Conservation (phyloP, 2,797 vertebrate genomes). For the Eleutherodactylus coqui region DNA sequence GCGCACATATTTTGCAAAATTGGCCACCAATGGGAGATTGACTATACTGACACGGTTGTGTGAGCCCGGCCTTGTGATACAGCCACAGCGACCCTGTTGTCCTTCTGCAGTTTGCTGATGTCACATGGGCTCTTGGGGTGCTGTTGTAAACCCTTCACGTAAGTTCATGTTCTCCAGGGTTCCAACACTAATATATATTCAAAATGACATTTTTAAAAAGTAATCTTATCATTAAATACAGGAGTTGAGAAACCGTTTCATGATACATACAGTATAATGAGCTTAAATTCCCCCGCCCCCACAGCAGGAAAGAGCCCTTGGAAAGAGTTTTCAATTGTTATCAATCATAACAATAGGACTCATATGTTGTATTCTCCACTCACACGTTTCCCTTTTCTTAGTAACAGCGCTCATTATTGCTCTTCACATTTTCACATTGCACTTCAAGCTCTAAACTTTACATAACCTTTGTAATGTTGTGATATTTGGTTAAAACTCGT, state of each 20-base stretch:
- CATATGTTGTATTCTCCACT: background rate
- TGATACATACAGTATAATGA: background rate
- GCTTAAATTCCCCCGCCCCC: background rate
- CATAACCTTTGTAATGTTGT: constrained; percentile 5
- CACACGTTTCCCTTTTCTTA: background rate
- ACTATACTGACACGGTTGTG: no score
- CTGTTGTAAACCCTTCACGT: no score
- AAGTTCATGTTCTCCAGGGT: no score
- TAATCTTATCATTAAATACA: background rate
- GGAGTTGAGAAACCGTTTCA: background rate
- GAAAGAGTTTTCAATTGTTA: background rate
- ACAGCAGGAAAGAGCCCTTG: background rate
- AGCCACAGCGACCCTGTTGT: no score
- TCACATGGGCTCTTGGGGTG: no score
- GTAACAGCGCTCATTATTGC: background rate
- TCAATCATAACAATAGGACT: background rate
- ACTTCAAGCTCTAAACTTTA: background rate
- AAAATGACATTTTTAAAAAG: no score
- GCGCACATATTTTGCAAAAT: no score
- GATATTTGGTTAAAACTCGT: background rate
- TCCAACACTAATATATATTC: no score
- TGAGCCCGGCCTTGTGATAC: no score
- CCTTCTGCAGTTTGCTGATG: no score
- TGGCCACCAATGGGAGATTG: no score
- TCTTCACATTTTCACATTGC: background rate